A percentile compares a stretch with the other conserved stretches of the same genome.
Evolutionary conservation across 2,797 vertebrate species (phyloP).

Genomic region (Coendou prehensilis): DNA sequence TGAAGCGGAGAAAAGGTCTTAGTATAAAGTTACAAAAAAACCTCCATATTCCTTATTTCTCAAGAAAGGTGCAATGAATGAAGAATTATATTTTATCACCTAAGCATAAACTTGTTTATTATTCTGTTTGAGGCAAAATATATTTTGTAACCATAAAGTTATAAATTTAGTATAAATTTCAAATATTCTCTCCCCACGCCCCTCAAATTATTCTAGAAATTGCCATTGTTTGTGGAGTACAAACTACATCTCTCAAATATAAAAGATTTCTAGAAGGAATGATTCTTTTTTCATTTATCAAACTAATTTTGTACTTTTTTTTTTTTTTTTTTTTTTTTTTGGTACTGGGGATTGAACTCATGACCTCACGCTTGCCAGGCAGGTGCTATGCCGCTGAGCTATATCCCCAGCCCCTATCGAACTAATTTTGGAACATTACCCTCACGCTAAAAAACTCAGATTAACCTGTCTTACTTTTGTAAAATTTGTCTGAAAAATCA

Average conservation of each 20-base stretch:
- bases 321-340: too few species aligned
- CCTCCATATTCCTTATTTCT: background rate
- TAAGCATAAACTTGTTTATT: background rate
- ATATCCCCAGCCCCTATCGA: background rate
- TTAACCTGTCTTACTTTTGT: constrained; percentile 59
- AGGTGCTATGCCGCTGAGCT: too few species aligned
- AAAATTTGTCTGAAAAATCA: constrained; percentile 72
- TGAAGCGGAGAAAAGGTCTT: background rate
- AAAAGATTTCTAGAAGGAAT: constrained; percentile 33
- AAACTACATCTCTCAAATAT: constrained; percentile 27
- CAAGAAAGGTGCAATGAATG: background rate
- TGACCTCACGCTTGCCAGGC: too few species aligned
- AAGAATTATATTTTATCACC: background rate
- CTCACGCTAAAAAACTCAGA: constrained; percentile 45
- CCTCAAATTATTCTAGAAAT: constrained; percentile 51
- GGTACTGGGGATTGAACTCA: too few species aligned
- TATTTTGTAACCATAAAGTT: constrained; percentile 36
- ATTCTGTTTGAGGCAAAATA: background rate
- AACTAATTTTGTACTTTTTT: constrained; percentile 47
- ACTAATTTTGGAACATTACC: constrained; percentile 65
- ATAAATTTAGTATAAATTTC: constrained; percentile 34
- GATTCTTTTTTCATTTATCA: constrained; percentile 13
- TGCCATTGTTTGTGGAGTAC: background rate
- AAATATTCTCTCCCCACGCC: constrained; percentile 34
- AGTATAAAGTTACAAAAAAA: constrained; percentile 16